These are phyloP conservation scores for Ciona savignyi DNA, from an alignment of 23 tunicate genomes.

Conservation along the genomic window DNA sequence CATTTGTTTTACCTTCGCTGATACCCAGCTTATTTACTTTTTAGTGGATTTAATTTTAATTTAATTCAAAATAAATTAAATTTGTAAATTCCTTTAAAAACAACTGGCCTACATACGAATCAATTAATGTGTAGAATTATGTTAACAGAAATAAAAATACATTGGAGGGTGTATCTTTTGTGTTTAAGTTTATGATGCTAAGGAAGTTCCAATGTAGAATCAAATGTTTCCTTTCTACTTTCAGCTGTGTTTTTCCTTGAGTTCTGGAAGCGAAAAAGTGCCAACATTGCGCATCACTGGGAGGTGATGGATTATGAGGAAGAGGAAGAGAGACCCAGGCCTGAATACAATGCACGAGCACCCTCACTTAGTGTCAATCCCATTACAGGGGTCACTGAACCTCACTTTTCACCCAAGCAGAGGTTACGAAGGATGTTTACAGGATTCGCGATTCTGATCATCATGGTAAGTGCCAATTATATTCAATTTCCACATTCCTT, in stretches of 20 bases:
- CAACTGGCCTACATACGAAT: no score
- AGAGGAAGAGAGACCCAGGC: conserved; percentile 82
- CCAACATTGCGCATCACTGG: conserved; percentile 82
- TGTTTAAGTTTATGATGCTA: no score
- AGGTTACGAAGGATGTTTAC: conserved; percentile 56
- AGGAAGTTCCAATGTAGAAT: no score
- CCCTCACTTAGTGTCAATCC: conserved; percentile 70
- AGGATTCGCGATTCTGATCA: conserved; percentile 65
- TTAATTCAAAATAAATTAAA: no score
- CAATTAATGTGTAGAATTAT: no score
- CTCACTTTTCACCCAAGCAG: conserved; percentile 63
- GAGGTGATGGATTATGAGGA: conserved; percentile 80
- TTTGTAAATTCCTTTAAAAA: no score
- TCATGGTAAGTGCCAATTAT: conserved; percentile 46
- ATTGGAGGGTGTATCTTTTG: no score
- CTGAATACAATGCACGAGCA: conserved; percentile 81
- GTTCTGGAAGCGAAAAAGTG: conserved; percentile 83
- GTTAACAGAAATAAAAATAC: no score
- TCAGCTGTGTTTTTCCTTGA: conserved; percentile 85
- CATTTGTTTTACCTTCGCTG: no score
- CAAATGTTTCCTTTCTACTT: conserved; percentile 1
- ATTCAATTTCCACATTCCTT: no score
- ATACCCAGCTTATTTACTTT: no score
- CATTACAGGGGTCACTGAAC: conserved; percentile 77
- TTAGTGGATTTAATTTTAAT: no score